Conservation (phyloP, 2,888 invertebrate genomes). For the Rhingia campestris region DNA sequence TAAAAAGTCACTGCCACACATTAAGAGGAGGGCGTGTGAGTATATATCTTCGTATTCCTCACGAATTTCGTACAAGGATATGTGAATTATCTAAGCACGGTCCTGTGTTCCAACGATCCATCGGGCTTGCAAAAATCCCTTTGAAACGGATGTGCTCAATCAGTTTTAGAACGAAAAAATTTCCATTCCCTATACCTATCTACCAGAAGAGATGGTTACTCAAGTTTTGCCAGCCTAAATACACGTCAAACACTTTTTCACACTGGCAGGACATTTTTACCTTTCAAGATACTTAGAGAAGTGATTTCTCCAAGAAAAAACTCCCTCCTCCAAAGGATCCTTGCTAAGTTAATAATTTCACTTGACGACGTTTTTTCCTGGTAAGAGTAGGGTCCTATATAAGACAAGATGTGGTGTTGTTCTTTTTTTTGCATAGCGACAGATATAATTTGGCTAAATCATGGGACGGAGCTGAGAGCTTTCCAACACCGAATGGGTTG, state of each 20-base stretch:
- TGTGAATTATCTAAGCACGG: slow-evolving; percentile 55
- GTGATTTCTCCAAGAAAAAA: slow-evolving; percentile 42
- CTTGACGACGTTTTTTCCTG: slow-evolving; percentile 9
- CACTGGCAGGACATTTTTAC: slow-evolving; percentile 71
- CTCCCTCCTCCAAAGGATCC: not conserved
- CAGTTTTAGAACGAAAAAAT: slow-evolving; percentile 51
- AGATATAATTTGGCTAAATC: slow-evolving; percentile 26
- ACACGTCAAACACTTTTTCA: slow-evolving; percentile 65
- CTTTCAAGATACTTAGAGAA: slow-evolving; percentile 63
- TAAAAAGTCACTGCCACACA: slow-evolving; percentile 34
- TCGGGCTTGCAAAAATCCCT: slow-evolving; percentile 44
- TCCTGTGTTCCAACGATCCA: slow-evolving; percentile 37
- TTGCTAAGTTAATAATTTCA: slow-evolving; percentile 49
- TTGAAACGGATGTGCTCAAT: slow-evolving; percentile 66
- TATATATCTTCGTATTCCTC: slow-evolving; percentile 17
- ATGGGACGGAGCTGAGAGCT: slow-evolving; percentile 6
- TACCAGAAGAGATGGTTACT: slow-evolving; percentile 6
- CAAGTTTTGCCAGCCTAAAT: slow-evolving; percentile 43
- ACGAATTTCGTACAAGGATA: slow-evolving; percentile 14
- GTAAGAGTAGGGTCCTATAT: not conserved
- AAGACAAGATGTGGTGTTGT: not conserved
- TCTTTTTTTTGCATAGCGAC: not conserved
- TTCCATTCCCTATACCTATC: not conserved
- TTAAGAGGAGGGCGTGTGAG: not conserved
- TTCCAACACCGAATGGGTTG: slow-evolving; percentile 59